Percentiles rank a stretch among this genome's conserved stretches.
These are phyloP conservation scores for Drosophila tristis DNA, from an alignment of 1,140 invertebrate species.

Conservation along the genomic window DNA sequence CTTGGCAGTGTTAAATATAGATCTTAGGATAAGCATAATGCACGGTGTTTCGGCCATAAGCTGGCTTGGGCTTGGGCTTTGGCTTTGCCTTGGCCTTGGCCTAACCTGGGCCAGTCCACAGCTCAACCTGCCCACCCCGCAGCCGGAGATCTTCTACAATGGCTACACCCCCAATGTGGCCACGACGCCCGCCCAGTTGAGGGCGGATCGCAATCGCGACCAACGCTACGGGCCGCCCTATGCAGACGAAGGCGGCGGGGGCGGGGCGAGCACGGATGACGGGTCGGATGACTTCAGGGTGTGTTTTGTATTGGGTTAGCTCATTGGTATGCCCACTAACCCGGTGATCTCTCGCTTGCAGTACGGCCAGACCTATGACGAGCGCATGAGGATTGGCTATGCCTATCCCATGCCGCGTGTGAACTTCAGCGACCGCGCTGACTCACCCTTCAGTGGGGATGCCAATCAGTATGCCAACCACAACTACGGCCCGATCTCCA, in stretches of 20 bases:
- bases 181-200: slow-evolving; percentile 66
- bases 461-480: slow-evolving; percentile 59
- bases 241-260: slow-evolving; percentile 42
- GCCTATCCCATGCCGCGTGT: slow-evolving; percentile 55
- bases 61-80: slow-evolving; percentile 24
- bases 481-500: slow-evolving; percentile 63
- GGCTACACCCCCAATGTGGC: slow-evolving; percentile 73
- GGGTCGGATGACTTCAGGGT: slow-evolving; percentile 78
- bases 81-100: slow-evolving; percentile 21
- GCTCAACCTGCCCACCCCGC: slow-evolving; percentile 85
- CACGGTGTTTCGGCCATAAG: slow-evolving; percentile 34
- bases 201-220: slow-evolving; percentile 73
- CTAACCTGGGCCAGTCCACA: slow-evolving; percentile 79
- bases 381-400: slow-evolving; percentile 75
- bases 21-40: slow-evolving; percentile 59
- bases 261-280: slow-evolving; percentile 51
- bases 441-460: slow-evolving; percentile 74
- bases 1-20: slow-evolving; percentile 70
- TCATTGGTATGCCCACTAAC: not conserved
- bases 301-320: slow-evolving; percentile 18
- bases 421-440: slow-evolving; percentile 56
- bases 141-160: slow-evolving; percentile 72
- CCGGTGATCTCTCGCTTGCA: slow-evolving; percentile 38
- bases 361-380: slow-evolving; percentile 79
- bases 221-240: slow-evolving; percentile 82